phyloP scores from a whole-genome alignment of 2,113 vertebrate genomes.

The Baryphthengus martii region DNA sequence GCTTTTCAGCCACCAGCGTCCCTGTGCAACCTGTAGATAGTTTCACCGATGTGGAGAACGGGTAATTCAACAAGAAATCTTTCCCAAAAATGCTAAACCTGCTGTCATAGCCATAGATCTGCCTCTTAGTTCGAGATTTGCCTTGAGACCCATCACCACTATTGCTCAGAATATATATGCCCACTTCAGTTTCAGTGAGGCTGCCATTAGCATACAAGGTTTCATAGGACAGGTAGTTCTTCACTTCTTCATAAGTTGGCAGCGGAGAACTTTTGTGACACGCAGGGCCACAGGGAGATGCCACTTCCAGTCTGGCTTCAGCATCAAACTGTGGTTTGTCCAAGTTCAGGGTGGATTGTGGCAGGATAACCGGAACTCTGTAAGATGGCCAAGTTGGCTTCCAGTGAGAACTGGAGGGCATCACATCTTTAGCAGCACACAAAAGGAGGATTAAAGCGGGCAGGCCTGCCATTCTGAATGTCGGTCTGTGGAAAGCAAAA shows the following conservation, averaged over 20 bases:
- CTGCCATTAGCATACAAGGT: constrained; percentile 87
- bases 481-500: constrained; percentile 62
- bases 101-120: constrained; percentile 93
- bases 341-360: constrained; percentile 78
- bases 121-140: constrained; percentile 82
- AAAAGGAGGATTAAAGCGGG: constrained; percentile 75
- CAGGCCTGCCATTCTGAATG: constrained; percentile 68
- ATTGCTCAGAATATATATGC: constrained; percentile 82
- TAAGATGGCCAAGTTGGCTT: constrained; percentile 87
- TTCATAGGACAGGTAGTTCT: constrained; percentile 86
- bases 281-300: constrained; percentile 83
- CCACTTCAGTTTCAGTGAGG: constrained; percentile 86
- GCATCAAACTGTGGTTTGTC: constrained; percentile 83
- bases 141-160: not conserved
- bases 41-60: constrained; percentile 93
- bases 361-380: constrained; percentile 87
- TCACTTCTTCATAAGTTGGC: constrained; percentile 86
- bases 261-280: constrained; percentile 85
- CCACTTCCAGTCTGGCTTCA: constrained; percentile 83
- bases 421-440: constrained; percentile 55
- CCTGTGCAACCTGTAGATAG: constrained; percentile 94
- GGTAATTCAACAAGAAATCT: constrained; percentile 89
- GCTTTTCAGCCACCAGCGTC: constrained; percentile 89
- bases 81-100: constrained; percentile 93
- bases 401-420: constrained; percentile 58